Evolutionary conservation across 2,797 vertebrate species (phyloP), one percentile per base, ranked within the genome.

Genomic region (Sebastes reedi): DNA sequence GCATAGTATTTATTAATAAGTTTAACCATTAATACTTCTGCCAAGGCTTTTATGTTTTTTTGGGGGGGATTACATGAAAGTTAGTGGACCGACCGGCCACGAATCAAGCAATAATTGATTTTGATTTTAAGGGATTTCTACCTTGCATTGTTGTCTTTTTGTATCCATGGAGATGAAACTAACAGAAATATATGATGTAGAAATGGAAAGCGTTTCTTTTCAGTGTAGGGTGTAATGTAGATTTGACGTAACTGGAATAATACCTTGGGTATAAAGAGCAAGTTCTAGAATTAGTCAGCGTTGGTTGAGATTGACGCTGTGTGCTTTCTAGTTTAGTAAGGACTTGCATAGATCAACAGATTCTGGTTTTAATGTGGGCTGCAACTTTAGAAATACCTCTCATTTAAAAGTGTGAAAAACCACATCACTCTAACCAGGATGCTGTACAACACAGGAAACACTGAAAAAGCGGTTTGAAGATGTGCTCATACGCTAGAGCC

Each of bases 371-470:
- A 84, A 88, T 88, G 83, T 88, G 84, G 87, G 84, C 66, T 72
- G 88, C 60, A 81, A 87, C 77, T 85, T 87, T 86, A 86, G 88
- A 94, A 91, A 90, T 88, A 89, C 81, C 89, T 82, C 75, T 81
- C 80, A 71, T 91, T 80, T 59, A 77, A 87, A 87, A 90, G 83
- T 88, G 88, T 83, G 66, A 87, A 82, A 90, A 90, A 88, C 89
- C 91, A 91, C 91, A 93, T 92, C 87, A 92, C 71, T 90, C 75
- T 82, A 88, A 90, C 91, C 88, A 92, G 83, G 87, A 88, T 90
- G 90, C 87, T 83, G 67, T 86, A 88, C 72, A 62, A 85, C 85
- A 83, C 89, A 91, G 87, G 87, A 94, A 94, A 82, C 77, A 18
- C 64, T 67, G 67, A 87, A 88, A 85, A 74, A 67, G 76, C 65